A percentile compares a stretch with the other conserved stretches of the same genome.
Evolutionary conservation across 2,797 vertebrate species (phyloP).

Genomic region (Erethizon dorsatum): DNA sequence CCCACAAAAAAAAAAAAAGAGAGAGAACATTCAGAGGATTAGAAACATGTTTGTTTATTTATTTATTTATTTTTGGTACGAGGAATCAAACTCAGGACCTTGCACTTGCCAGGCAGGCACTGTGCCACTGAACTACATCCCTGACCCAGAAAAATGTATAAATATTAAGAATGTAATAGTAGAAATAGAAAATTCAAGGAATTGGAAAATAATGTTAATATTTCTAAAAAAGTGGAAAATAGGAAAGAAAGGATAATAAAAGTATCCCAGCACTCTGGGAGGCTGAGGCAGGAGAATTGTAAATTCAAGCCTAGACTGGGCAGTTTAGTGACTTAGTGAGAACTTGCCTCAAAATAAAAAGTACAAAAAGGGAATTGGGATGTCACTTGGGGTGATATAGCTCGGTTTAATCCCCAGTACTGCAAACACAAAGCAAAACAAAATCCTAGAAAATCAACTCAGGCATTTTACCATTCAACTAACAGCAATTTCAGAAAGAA

Average conservation of each 20-base stretch:
- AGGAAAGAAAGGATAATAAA: not conserved
- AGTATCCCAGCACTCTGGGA: not conserved
- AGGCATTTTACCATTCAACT: not conserved
- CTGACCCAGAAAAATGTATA: not conserved
- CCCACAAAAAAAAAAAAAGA: too few relatives aligned
- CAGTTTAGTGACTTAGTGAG: not conserved
- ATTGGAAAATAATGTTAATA: not conserved
- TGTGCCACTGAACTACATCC: too few relatives aligned
- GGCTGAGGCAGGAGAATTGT: not conserved
- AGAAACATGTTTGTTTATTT: too few relatives aligned
- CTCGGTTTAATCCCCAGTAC: not conserved
- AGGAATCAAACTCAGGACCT: too few relatives aligned
- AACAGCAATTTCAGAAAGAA: not conserved
- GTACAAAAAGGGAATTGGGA: not conserved
- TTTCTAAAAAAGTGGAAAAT: not conserved
- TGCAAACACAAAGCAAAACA: not conserved
- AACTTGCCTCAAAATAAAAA: not conserved
- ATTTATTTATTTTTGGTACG: too few relatives aligned
- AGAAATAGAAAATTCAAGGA: not conserved
- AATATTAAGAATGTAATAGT: not conserved
- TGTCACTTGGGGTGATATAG: not conserved
- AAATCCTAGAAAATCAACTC: not conserved
- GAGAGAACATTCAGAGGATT: too few relatives aligned
- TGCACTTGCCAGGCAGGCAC: too few relatives aligned
- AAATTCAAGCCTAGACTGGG: not conserved